These are phyloP conservation scores for Apodemia duryi DNA, from an alignment of 2,888 invertebrate species.

Conservation along the genomic window DNA sequence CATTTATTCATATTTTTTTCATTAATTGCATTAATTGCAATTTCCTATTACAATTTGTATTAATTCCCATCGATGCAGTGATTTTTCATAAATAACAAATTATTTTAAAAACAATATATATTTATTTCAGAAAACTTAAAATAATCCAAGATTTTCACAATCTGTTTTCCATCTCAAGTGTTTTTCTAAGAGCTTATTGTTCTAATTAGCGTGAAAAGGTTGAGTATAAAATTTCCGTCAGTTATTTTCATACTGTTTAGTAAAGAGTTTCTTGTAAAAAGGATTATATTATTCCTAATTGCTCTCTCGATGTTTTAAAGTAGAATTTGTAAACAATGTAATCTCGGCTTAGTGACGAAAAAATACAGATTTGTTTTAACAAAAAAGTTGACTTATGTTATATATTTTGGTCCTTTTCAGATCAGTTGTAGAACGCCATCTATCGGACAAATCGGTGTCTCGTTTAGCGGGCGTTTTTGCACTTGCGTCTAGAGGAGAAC, in stretches of 20 bases:
- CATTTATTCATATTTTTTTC: too few species aligned
- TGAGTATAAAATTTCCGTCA: slow-evolving; percentile 12
- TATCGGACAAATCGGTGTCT: slow-evolving; percentile 90
- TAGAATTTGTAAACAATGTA: slow-evolving; percentile 31
- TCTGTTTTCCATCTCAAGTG: neutral
- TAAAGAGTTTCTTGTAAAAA: slow-evolving; percentile 18
- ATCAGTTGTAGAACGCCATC: slow-evolving; percentile 86
- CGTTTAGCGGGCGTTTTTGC: slow-evolving; percentile 88
- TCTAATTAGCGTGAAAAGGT: slow-evolving; percentile 23
- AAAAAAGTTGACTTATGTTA: neutral
- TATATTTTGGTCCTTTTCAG: slow-evolving; percentile 52
- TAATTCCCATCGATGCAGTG: too few species aligned
- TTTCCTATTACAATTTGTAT: too few species aligned
- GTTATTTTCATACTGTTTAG: slow-evolving; percentile 5
- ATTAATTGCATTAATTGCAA: too few species aligned
- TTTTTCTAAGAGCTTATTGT: slow-evolving; percentile 4
- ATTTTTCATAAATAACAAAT: neutral
- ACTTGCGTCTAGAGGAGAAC: slow-evolving; percentile 60
- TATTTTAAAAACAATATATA: too few species aligned
- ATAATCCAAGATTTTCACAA: neutral
- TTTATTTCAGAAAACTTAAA: neutral
- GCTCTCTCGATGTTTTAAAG: slow-evolving; percentile 16
- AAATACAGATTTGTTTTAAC: slow-evolving; percentile 12
- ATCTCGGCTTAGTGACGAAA: slow-evolving; percentile 24
- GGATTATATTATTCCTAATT: slow-evolving; percentile 9